phyloP scores from a whole-genome alignment of 2,113 vertebrate species.

The Probosciger aterrimus region DNA sequence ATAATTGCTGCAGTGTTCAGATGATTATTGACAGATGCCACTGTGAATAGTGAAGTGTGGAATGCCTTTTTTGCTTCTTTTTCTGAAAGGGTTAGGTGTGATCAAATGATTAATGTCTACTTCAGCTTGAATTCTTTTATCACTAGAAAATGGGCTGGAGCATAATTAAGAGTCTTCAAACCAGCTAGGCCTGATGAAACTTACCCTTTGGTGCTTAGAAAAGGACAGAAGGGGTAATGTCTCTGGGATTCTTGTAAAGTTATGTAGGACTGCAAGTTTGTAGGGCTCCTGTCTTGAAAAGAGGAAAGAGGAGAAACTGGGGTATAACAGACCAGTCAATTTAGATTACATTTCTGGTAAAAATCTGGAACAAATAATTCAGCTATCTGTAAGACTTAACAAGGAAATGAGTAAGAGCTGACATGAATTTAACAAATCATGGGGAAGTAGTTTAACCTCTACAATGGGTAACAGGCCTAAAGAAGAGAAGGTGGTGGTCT shows the following conservation, averaged over 20 bases:
- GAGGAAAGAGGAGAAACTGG: neutral
- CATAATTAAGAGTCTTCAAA: neutral
- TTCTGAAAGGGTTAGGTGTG: neutral
- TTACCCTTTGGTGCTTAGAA: neutral
- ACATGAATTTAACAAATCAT: neutral
- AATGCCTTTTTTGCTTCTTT: neutral
- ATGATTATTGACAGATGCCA: neutral
- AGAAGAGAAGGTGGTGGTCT: neutral
- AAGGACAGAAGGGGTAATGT: neutral
- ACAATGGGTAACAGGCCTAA: neutral
- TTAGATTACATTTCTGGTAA: neutral
- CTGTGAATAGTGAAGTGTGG: neutral
- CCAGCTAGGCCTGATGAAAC: neutral
- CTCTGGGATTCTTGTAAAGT: neutral
- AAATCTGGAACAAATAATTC: neutral
- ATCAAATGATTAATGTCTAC: neutral
- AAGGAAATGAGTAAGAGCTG: neutral
- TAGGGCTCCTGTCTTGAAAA: neutral
- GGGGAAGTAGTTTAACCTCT: neutral
- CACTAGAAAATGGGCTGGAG: neutral
- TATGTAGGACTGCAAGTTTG: neutral
- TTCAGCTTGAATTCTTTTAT: neutral
- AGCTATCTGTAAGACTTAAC: neutral
- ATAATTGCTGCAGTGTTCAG: neutral
- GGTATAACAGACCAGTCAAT: neutral